Evolutionary conservation across 2,113 vertebrate species (phyloP).

Genomic region (Mastomys coucha): DNA sequence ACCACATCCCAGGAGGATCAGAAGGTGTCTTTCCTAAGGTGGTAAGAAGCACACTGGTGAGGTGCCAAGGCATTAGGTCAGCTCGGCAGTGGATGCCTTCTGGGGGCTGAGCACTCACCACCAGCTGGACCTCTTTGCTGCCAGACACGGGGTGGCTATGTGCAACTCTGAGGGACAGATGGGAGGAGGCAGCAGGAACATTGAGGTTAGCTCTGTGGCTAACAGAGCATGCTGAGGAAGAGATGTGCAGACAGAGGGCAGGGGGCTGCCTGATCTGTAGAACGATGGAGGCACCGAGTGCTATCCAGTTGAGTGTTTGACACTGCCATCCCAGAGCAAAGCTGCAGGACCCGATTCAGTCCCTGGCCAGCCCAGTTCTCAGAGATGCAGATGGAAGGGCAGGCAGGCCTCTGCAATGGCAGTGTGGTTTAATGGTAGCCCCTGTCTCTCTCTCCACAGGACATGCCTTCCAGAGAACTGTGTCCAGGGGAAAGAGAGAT

Average conservation of each 20-base stretch:
- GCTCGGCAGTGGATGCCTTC: background rate
- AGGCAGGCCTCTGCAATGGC: background rate
- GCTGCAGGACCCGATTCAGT: accelerated
- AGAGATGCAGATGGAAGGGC: background rate
- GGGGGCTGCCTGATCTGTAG: background rate
- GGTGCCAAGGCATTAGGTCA: accelerated
- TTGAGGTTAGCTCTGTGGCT: background rate
- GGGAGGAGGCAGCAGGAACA: background rate
- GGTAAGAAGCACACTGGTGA: background rate
- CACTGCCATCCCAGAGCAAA: accelerated
- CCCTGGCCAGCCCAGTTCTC: background rate
- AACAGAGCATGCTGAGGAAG: too few species aligned
- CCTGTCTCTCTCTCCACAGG: accelerated
- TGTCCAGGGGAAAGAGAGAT: background rate
- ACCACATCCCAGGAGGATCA: background rate
- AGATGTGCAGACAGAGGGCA: accelerated
- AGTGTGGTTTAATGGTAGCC: too few species aligned
- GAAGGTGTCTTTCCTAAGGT: background rate
- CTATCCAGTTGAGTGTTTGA: too few species aligned
- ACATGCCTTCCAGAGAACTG: background rate
- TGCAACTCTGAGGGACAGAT: background rate
- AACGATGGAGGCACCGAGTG: background rate
- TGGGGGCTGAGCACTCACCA: background rate
- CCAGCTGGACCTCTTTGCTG: background rate
- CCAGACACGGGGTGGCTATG: background rate